Percentiles rank a stretch among this genome's conserved stretches.
phyloP scores from a whole-genome alignment of 2,888 invertebrate genomes.

The Drosophila phalerata region DNA sequence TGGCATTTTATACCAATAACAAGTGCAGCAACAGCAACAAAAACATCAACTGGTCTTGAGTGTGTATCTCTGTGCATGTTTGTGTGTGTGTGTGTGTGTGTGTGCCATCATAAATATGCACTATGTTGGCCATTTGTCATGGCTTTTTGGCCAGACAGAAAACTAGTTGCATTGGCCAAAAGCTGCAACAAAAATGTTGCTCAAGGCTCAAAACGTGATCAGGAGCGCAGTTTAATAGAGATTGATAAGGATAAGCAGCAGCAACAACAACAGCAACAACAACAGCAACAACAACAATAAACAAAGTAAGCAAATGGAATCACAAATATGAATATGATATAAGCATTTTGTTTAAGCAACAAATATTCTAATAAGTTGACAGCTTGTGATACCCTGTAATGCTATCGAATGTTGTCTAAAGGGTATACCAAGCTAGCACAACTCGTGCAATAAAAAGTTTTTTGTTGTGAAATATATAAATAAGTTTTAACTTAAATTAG shows the following conservation, averaged over 20 bases:
- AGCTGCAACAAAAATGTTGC: conserved; percentile 42
- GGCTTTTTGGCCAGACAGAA: conserved; percentile 47
- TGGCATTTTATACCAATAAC: conserved; percentile 68
- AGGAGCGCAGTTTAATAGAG: conserved; percentile 64
- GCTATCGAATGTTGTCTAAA: not conserved
- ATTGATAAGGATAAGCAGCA: conserved; percentile 64
- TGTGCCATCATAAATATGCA: conserved; percentile 75
- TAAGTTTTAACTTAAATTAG: not conserved
- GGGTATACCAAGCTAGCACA: not conserved
- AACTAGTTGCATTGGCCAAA: conserved; percentile 22
- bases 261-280: conserved; percentile 2
- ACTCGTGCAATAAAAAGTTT: no score
- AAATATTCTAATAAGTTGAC: conserved; percentile 2
- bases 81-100: conserved; percentile 27
- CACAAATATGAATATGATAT: conserved; percentile 7
- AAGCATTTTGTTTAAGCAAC: conserved; percentile 3
- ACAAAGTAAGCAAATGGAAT: not conserved
- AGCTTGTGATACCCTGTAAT: conserved; percentile 11
- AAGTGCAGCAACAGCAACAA: conserved; percentile 35
- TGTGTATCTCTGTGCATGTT: not conserved
- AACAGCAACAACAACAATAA: not conserved
- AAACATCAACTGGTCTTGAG: conserved; percentile 56
- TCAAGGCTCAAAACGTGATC: conserved; percentile 45
- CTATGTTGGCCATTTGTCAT: conserved; percentile 75
- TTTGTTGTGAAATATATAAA: no score